Evolutionary conservation across 2,888 invertebrate species (phyloP).

Genomic region (Lochmaea crataegi): DNA sequence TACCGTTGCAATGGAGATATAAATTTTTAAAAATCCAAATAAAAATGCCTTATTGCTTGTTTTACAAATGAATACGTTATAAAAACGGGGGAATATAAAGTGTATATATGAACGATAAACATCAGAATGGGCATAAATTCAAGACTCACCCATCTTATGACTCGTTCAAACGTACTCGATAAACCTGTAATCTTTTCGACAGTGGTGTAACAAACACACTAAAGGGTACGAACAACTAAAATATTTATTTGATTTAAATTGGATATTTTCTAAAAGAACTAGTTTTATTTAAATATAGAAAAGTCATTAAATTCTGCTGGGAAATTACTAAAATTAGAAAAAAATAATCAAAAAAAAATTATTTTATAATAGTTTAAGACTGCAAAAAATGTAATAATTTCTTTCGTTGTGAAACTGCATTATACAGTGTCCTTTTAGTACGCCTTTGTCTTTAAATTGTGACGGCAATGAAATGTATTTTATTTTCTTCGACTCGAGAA

Average conservation of each 20-base stretch:
- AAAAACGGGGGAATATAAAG: slow-evolving; percentile 32
- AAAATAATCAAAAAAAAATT: too few species aligned
- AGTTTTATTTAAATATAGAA: too few species aligned
- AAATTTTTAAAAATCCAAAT: slow-evolving; percentile 29
- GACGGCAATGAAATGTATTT: slow-evolving; percentile 24
- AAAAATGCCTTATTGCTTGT: slow-evolving; percentile 35
- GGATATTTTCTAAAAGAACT: too few species aligned
- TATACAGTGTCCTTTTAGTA: background rate
- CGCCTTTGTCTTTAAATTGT: slow-evolving; percentile 16
- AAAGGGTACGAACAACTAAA: background rate
- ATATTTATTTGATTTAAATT: too few species aligned
- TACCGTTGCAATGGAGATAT: slow-evolving; percentile 21
- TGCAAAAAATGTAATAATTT: too few species aligned
- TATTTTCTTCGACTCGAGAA: slow-evolving; percentile 27
- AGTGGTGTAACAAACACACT: slow-evolving; percentile 18
- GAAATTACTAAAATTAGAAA: too few species aligned
- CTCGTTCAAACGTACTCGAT: slow-evolving; percentile 31
- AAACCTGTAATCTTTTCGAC: slow-evolving; percentile 26
- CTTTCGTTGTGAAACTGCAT: too few species aligned
- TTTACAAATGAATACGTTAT: slow-evolving; percentile 31
- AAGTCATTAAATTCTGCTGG: too few species aligned
- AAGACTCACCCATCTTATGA: slow-evolving; percentile 34
- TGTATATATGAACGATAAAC: slow-evolving; percentile 35
- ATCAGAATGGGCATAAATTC: slow-evolving; percentile 34
- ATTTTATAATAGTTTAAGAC: too few species aligned